Evolutionary conservation across 2,888 invertebrate species (phyloP), one percentile per base, ranked within the genome.

Genomic region (Acrobasis repandana): DNA sequence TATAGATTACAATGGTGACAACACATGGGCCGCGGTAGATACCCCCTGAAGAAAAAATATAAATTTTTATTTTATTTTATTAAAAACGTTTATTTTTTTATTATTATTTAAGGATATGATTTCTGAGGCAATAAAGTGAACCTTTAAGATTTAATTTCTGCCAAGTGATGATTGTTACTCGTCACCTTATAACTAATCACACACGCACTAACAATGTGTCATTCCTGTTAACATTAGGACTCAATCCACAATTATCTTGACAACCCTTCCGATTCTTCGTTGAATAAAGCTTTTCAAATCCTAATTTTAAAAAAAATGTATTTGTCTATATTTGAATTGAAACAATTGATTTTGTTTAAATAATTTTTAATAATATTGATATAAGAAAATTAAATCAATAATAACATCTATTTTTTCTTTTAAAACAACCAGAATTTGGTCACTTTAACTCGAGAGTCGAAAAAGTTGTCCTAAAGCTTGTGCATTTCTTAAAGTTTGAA

Each of bases 131-230:
- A 28, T 6, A 28, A 28, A 28, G 28, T 28, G 28, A 28, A 28
- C 8, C 28, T 2, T 28, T 28, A 5, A 28, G 28, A 6, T 5
- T 28, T 28, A 4, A 28, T 28, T 65, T 62, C 60, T 65, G 9
- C 51, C 33, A 16, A 65, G 70, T 67, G 60, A 64, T 70, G 68
- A 64, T 74, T 72, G 75, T 71, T 78, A 72, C 73, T 73, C 67
- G 75, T 70, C 59, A 64, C 57, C 71, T 83, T 86, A 84, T 72
- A 63, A 67, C 75, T 85, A 86, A 71, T 79, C 82, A 86, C 88
- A 87, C 88, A 84, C 88, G 68, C 80, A 80, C 86, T 88, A 88
- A 88, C 83, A 84, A 77, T 76, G 76, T 83, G 75, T 80, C 88
- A 90, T 87, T 88, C 87, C 82, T 81, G 83, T 83, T 86, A 84